Conservation (phyloP, 1,140 invertebrate genomes). For the Cyclina sinensis region DNA sequence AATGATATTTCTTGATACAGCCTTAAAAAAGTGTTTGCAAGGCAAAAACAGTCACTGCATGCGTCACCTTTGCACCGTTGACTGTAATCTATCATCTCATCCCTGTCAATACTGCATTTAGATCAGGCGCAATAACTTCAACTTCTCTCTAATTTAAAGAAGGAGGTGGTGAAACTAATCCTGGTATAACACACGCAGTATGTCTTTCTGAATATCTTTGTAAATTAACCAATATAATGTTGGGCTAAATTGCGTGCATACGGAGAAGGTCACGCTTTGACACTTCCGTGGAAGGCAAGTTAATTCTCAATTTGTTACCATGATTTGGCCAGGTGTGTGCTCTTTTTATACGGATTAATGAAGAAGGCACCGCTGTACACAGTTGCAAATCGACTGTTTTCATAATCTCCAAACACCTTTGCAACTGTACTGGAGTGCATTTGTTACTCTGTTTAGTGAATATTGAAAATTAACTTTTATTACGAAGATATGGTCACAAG, state of each 20-base stretch:
- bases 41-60: background rate
- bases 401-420: background rate
- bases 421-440: background rate
- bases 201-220: background rate
- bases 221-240: conserved; percentile 49
- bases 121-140: conserved; percentile 23
- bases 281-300: conserved; percentile 52
- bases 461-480: too few relatives aligned
- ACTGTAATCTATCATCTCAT: background rate
- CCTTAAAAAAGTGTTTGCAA: background rate
- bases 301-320: conserved; percentile 52
- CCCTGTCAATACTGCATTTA: conserved; percentile 21
- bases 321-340: conserved; percentile 59
- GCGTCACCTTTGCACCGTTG: background rate
- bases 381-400: background rate
- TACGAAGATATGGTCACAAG: too few relatives aligned
- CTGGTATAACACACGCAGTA: conserved; percentile 25
- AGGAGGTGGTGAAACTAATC: conserved; percentile 62
- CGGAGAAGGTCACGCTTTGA: conserved; percentile 19
- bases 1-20: too few relatives aligned
- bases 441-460: background rate
- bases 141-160: background rate
- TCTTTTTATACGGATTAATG: conserved; percentile 20
- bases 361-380: background rate
- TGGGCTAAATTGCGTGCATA: conserved; percentile 51